These are phyloP conservation scores for Chiloscyllium plagiosum DNA, from an alignment of 2,113 vertebrate species.

Conservation along the genomic window DNA sequence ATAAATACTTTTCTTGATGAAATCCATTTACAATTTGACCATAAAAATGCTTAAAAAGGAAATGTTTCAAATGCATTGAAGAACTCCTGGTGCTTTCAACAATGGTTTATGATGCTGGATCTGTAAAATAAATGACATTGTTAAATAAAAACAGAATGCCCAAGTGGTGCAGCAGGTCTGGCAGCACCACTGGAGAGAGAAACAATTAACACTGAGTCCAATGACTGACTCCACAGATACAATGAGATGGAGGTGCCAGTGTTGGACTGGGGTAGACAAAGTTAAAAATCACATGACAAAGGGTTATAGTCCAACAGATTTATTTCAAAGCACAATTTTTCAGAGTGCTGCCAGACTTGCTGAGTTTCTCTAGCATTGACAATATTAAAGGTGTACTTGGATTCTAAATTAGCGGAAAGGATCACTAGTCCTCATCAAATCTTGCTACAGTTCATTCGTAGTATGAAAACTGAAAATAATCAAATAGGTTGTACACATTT, in stretches of 20 bases:
- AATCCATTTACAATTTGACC: slow-evolving; percentile 10
- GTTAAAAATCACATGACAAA: too few relatives aligned
- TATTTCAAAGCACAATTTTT: too few relatives aligned
- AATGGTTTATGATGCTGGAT: background rate
- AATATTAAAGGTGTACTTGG: too few relatives aligned
- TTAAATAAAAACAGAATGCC: background rate
- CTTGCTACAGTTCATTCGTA: background rate
- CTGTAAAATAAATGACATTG: background rate
- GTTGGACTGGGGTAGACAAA: too few relatives aligned
- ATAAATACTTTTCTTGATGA: background rate
- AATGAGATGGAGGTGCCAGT: too few relatives aligned
- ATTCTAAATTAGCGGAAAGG: background rate
- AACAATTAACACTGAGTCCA: too few relatives aligned
- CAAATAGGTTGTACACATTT: background rate
- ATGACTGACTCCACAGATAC: too few relatives aligned
- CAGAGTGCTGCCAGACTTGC: too few relatives aligned
- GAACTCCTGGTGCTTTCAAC: background rate
- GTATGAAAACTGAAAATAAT: background rate
- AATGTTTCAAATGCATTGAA: background rate
- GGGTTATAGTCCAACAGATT: too few relatives aligned
- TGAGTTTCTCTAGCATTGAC: too few relatives aligned
- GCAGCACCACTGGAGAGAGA: too few relatives aligned
- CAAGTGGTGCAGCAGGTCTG: too few relatives aligned
- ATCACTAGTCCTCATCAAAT: background rate
- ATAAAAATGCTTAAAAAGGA: background rate